phyloP scores from a whole-genome alignment of 2,888 invertebrate species.

The Drosophila bunnanda region DNA sequence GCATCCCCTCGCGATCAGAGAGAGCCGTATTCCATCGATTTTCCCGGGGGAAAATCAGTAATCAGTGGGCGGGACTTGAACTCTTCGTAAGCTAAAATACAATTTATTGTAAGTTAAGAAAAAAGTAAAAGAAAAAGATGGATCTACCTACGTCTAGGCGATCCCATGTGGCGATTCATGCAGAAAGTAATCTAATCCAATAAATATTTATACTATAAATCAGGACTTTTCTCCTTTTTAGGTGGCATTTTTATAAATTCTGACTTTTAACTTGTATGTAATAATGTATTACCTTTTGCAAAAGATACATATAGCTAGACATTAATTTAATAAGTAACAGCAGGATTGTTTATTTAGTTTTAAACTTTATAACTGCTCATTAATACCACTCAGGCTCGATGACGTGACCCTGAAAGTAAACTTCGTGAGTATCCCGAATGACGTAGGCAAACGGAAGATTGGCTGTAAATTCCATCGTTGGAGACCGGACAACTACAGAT shows the following conservation, averaged over 20 bases:
- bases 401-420: slow-evolving; percentile 3
- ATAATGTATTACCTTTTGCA: background rate
- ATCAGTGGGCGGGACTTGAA: slow-evolving; percentile 18
- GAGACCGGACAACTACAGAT: background rate
- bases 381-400: background rate
- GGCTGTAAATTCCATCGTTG: background rate
- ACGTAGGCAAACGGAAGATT: background rate
- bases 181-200: slow-evolving; percentile 37
- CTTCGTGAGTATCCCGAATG: background rate
- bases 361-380: background rate
- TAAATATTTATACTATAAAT: slow-evolving; percentile 37
- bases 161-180: slow-evolving; percentile 24
- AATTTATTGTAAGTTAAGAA: slow-evolving; percentile 51
- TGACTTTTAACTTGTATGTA: background rate
- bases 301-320: too few relatives aligned
- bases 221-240: background rate
- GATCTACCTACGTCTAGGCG: slow-evolving; percentile 12
- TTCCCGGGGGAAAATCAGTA: slow-evolving; percentile 7
- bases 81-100: slow-evolving; percentile 49
- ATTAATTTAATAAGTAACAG: background rate
- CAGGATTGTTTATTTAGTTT: background rate
- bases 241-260: background rate
- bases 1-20: background rate
- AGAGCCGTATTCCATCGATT: background rate
- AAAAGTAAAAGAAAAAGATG: background rate